Percentiles rank a stretch among this genome's conserved stretches.
Evolutionary conservation across 1,140 invertebrate species (phyloP).

Genomic region (Chionoecetes opilio): DNA sequence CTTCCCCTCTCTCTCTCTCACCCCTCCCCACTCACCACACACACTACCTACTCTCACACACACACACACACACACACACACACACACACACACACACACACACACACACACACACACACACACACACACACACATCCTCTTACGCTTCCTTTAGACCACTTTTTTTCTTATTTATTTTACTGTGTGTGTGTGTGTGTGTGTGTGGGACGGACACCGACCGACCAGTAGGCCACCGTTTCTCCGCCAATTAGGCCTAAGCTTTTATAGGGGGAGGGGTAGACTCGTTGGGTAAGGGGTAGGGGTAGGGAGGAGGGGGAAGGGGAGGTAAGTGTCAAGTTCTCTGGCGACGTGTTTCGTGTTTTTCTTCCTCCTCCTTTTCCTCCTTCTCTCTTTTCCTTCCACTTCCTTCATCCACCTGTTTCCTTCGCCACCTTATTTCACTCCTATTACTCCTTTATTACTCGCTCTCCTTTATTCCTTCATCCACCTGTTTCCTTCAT

Average conservation of each 20-base stretch:
- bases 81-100: no score
- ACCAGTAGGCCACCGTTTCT: conserved; percentile 25
- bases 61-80: no score
- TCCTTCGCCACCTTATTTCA: neutral
- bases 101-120: no score
- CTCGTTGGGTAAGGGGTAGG: no score
- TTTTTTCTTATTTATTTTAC: no score
- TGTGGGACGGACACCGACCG: conserved; percentile 8
- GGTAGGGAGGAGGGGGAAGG: neutral
- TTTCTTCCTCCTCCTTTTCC: neutral
- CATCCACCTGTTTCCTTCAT: neutral
- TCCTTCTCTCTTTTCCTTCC: neutral
- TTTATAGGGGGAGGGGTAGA: neutral
- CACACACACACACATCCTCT: no score
- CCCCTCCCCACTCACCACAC: neutral
- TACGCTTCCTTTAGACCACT: neutral
- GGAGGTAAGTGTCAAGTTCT: conserved; percentile 8
- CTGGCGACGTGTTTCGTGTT: neutral
- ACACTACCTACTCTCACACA: no score
- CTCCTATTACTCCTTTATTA: neutral
- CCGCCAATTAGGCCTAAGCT: conserved; percentile 25
- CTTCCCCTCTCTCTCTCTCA: neutral
- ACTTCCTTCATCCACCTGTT: neutral
- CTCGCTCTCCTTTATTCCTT: neutral
- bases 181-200: conserved; percentile 17